These are phyloP conservation scores for Drosophila mauritiana DNA, from an alignment of 1,140 invertebrate genomes.

Conservation along the genomic window DNA sequence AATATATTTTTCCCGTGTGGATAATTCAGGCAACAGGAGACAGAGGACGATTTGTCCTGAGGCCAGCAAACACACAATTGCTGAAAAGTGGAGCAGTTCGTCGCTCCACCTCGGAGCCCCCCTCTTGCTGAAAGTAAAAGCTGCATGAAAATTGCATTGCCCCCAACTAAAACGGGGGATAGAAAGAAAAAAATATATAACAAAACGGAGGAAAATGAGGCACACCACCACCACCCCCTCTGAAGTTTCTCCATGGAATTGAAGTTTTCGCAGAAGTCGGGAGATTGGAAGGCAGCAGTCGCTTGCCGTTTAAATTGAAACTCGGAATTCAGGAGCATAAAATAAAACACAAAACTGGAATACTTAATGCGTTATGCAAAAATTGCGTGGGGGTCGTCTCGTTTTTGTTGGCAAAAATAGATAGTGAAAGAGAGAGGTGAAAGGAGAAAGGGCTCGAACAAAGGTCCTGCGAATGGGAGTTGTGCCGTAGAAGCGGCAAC, in stretches of 20 bases:
- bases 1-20: conserved; percentile 26
- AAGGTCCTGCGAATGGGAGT: conserved; percentile 16
- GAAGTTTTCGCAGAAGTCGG: conserved; percentile 43
- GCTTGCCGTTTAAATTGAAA: conserved; percentile 79
- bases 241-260: conserved; percentile 35
- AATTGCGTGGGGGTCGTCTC: conserved; percentile 62
- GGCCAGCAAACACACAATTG: conserved; percentile 65
- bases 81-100: conserved; percentile 69
- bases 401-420: conserved; percentile 15
- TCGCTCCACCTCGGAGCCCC: conserved; percentile 12
- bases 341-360: conserved; percentile 75
- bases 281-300: conserved; percentile 45
- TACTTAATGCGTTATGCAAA: conserved; percentile 82
- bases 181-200: conserved; percentile 4
- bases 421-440: conserved; percentile 24
- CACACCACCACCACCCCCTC: background rate
- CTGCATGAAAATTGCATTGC: conserved; percentile 61
- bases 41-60: conserved; percentile 15
- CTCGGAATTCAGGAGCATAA: conserved; percentile 48
- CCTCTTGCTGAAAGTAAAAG: conserved; percentile 66
- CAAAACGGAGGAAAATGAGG: background rate
- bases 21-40: conserved; percentile 23
- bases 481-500: conserved; percentile 19
- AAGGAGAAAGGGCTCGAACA: conserved; percentile 7
- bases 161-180: conserved; percentile 15